phyloP scores from a whole-genome alignment of 2,888 invertebrate genomes.

The Melieria omissa region DNA sequence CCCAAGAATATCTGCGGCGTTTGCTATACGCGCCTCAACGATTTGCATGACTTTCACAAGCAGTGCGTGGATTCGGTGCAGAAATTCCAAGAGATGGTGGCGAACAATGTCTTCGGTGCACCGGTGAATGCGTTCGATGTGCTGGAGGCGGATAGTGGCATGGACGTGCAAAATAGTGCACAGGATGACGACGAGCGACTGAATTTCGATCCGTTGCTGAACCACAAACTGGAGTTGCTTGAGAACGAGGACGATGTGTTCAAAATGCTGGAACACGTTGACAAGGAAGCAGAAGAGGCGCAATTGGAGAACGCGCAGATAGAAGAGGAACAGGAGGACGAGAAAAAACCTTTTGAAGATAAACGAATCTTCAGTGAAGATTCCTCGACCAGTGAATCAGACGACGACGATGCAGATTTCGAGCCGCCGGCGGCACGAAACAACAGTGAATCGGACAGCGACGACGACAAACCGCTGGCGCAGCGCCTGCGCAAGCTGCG shows the following conservation, averaged over 20 bases:
- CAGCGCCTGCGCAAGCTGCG: conserved; percentile 17
- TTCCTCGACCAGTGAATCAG: background rate
- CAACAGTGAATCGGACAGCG: conserved; percentile 54
- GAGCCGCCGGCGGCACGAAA: conserved; percentile 45
- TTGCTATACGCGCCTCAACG: conserved; percentile 58
- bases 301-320: conserved; percentile 19
- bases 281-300: conserved; percentile 57
- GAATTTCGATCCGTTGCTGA: conserved; percentile 56
- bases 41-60: conserved; percentile 60
- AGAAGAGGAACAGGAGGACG: background rate
- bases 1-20: conserved; percentile 59
- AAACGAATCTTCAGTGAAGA: background rate
- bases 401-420: background rate
- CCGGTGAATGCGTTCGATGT: conserved; percentile 53
- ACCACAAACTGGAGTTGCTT: conserved; percentile 59
- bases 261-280: conserved; percentile 60
- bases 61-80: conserved; percentile 59
- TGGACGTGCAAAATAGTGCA: conserved; percentile 40
- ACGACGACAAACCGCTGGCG: conserved; percentile 40
- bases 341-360: background rate
- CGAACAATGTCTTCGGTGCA: conserved; percentile 44
- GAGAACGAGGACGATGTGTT: conserved; percentile 62
- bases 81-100: conserved; percentile 57
- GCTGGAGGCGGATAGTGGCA: conserved; percentile 48
- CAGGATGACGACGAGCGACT: conserved; percentile 55